Conservation (phyloP, 2,113 vertebrate species). For the Apteryx owenii region DNA sequence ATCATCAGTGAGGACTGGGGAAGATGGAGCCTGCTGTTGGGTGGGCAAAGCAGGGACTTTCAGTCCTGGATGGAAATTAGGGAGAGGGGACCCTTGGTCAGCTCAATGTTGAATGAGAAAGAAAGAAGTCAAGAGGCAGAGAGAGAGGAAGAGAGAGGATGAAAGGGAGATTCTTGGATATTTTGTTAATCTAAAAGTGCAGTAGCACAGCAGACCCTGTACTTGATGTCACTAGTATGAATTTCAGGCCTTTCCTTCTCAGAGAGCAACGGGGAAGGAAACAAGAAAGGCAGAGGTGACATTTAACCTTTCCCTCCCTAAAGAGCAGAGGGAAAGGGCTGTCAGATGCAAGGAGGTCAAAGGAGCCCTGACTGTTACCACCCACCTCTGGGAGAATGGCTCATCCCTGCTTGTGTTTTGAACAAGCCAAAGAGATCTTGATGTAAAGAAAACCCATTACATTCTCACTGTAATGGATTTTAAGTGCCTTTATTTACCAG, state of each 20-base stretch:
- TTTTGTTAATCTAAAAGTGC: not conserved
- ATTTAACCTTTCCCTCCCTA: conserved; percentile 46
- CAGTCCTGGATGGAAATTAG: not conserved
- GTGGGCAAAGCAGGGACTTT: not conserved
- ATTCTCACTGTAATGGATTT: conserved; percentile 1
- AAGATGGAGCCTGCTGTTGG: not conserved
- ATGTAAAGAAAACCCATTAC: not conserved
- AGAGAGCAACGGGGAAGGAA: conserved; percentile 8
- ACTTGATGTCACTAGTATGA: not conserved
- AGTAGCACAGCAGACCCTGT: not conserved
- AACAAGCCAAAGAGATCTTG: not conserved
- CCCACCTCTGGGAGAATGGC: not conserved
- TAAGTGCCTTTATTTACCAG: conserved; percentile 3
- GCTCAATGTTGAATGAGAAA: not conserved
- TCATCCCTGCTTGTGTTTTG: not conserved
- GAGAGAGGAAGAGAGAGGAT: not conserved
- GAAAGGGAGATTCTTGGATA: not conserved
- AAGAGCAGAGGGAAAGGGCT: conserved; percentile 13
- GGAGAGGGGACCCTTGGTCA: not conserved
- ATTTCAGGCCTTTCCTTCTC: conserved; percentile 32
- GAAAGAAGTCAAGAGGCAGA: not conserved
- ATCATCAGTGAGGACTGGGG: fast-evolving
- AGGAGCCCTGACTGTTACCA: not conserved
- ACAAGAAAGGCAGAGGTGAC: conserved; percentile 35
- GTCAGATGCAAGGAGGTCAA: conserved; percentile 24